These are phyloP conservation scores for Meloidogyne floridensis DNA, from an alignment of 1,140 invertebrate genomes.

Conservation along the genomic window DNA sequence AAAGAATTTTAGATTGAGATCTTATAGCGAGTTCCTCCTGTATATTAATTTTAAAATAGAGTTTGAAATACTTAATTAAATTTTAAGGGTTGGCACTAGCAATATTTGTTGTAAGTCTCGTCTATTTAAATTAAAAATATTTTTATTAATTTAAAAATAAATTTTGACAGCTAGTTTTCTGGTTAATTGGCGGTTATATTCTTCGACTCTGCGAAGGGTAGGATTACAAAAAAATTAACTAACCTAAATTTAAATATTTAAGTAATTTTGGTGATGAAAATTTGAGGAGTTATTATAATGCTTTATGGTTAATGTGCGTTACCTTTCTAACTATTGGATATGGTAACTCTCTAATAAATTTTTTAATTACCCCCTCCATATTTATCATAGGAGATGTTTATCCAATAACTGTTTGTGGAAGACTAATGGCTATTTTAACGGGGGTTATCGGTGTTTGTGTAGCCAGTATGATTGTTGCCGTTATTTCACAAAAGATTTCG, in stretches of 20 bases:
- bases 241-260: not conserved
- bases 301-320: conserved; percentile 22
- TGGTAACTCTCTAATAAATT: not conserved
- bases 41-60: not conserved
- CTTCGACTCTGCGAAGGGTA: conserved; percentile 20
- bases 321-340: conserved; percentile 27
- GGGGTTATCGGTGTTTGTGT: conserved; percentile 25
- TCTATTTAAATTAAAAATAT: not conserved
- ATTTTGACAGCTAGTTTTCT: conserved; percentile 11
- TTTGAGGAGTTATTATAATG: conserved; percentile 10
- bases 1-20: no score
- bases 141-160: no score
- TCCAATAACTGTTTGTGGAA: conserved; percentile 15
- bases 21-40: no score
- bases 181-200: conserved; percentile 20
- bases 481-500: conserved; percentile 21
- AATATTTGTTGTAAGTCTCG: conserved; percentile 11
- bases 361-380: not conserved
- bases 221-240: not conserved
- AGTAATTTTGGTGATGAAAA: conserved; percentile 17
- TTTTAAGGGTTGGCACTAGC: conserved; percentile 14
- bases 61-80: not conserved
- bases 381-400: not conserved
- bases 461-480: conserved; percentile 26
- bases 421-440: conserved; percentile 16